These are phyloP conservation scores for Pitta sordida DNA, from an alignment of 2,113 vertebrate genomes.

Conservation along the genomic window DNA sequence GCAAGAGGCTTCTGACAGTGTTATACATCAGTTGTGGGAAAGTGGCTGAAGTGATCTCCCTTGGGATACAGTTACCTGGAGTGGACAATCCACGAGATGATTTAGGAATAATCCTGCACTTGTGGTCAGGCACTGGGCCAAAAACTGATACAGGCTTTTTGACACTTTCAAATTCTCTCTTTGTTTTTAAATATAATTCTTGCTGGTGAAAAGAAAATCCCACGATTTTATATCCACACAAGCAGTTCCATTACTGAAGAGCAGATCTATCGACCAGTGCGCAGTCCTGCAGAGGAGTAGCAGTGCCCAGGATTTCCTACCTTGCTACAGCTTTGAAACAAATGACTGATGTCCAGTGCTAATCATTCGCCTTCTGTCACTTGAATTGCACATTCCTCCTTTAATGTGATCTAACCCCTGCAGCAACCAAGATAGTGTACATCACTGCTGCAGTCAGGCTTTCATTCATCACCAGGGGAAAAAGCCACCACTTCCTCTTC, in stretches of 20 bases:
- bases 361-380: constrained; percentile 62
- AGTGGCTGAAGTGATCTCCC: neutral
- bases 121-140: neutral
- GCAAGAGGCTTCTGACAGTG: neutral
- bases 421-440: constrained; percentile 55
- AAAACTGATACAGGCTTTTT: neutral
- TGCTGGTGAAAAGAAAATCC: neutral
- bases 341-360: constrained; percentile 58
- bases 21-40: constrained; percentile 4
- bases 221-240: neutral
- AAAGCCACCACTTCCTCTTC: neutral
- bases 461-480: constrained; percentile 52
- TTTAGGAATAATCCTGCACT: neutral
- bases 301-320: neutral
- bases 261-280: neutral
- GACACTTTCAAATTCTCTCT: neutral
- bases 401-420: constrained; percentile 68
- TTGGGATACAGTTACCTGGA: neutral
- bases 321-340: neutral
- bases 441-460: constrained; percentile 28
- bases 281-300: neutral
- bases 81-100: neutral
- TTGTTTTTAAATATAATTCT: neutral
- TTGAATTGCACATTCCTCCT: constrained; percentile 31
- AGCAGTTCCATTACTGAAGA: neutral